phyloP scores from a whole-genome alignment of 2,888 invertebrate genomes.

The Luperina testacea region DNA sequence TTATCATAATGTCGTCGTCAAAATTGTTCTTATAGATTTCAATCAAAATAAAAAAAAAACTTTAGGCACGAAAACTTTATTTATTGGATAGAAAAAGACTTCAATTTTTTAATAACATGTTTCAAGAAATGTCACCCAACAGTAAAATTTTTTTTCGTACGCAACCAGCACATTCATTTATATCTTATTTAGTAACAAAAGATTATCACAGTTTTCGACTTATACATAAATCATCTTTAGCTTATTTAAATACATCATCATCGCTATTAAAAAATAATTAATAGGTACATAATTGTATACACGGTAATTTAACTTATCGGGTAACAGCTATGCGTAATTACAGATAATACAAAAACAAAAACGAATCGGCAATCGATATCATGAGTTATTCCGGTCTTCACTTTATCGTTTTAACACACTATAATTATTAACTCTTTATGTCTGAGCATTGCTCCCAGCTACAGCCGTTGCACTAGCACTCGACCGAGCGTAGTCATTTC shows the following conservation, averaged over 20 bases:
- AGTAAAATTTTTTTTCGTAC: slow-evolving; percentile 17
- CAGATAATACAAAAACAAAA: slow-evolving; percentile 3
- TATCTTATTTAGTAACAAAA: slow-evolving; percentile 10
- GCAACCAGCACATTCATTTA: slow-evolving; percentile 14
- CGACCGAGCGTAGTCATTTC: slow-evolving; percentile 64
- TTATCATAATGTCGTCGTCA: slow-evolving; percentile 39
- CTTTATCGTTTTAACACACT: neutral
- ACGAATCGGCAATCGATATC: neutral
- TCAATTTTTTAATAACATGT: slow-evolving; percentile 14
- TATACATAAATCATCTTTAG: slow-evolving; percentile 10
- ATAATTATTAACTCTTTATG: neutral
- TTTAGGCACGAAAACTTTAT: slow-evolving; percentile 22
- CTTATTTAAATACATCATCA: neutral
- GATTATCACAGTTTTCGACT: slow-evolving; percentile 51
- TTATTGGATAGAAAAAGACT: slow-evolving; percentile 38
- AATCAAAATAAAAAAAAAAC: slow-evolving; percentile 47
- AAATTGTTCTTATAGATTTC: slow-evolving; percentile 48
- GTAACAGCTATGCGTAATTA: neutral
- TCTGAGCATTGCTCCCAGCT: slow-evolving; percentile 53
- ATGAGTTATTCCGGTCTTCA: neutral
- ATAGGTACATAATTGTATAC: slow-evolving; percentile 3
- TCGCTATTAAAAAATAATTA: neutral
- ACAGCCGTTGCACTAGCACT: slow-evolving; percentile 70
- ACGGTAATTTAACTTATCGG: slow-evolving; percentile 5
- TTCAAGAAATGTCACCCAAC: slow-evolving; percentile 1